Conservation (phyloP, 2,888 invertebrate genomes). For the Poecilobothrus nobilitatus region DNA sequence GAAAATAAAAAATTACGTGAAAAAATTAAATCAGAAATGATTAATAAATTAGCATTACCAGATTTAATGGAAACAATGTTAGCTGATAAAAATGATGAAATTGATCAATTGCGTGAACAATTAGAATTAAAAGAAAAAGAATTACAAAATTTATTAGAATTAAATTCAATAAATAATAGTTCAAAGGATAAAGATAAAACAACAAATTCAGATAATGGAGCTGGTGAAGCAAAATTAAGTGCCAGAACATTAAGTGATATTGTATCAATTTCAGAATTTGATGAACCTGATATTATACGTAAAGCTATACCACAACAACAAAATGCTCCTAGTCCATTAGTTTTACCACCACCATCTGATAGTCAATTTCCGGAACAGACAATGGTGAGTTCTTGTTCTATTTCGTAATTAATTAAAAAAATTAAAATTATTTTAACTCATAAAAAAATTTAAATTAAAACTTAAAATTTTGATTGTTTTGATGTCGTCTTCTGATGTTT, state of each 20-base stretch:
- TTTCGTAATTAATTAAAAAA: neutral
- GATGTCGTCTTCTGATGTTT: neutral
- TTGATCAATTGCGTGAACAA: conserved; percentile 52
- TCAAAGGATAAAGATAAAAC: conserved; percentile 18
- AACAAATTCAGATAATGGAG: conserved; percentile 40
- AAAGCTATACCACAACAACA: conserved; percentile 38
- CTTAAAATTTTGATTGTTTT: neutral
- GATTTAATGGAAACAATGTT: conserved; percentile 54
- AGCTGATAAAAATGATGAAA: conserved; percentile 62
- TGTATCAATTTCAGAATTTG: conserved; percentile 63
- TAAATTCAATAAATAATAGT: conserved; percentile 35
- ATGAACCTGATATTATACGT: conserved; percentile 56
- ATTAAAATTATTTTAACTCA: neutral
- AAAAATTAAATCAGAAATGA: conserved; percentile 46
- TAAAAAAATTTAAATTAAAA: neutral
- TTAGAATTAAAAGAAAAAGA: conserved; percentile 43
- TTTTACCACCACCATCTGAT: conserved; percentile 28
- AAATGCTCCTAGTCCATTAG: conserved; percentile 29
- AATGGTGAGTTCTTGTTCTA: conserved; percentile 29
- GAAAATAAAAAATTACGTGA: conserved; percentile 45
- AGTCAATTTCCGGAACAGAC: conserved; percentile 31
- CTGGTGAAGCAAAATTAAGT: conserved; percentile 51
- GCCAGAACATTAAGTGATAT: conserved; percentile 65
- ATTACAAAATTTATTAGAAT: conserved; percentile 48
- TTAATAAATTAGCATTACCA: conserved; percentile 47